Percentiles rank a stretch among this genome's conserved stretches.
phyloP scores from a whole-genome alignment of 2,888 invertebrate genomes.

The Monopis laevigella region DNA sequence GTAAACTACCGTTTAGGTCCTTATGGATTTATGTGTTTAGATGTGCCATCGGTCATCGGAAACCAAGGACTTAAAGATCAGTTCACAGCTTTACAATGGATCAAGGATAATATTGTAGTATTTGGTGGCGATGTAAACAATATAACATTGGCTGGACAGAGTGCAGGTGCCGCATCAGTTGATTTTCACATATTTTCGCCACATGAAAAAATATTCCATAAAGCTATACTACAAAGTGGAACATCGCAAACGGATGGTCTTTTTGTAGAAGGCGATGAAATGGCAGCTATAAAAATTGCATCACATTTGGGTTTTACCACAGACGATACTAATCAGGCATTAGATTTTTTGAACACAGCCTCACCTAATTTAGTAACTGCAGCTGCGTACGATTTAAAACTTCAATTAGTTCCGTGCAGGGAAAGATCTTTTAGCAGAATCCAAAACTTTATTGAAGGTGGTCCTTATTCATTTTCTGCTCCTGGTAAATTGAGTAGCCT shows the following conservation, averaged over 20 bases:
- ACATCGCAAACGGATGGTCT: conserved; percentile 43
- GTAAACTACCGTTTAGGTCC: conserved; percentile 54
- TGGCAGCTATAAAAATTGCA: conserved; percentile 42
- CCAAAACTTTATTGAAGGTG: conserved; percentile 41
- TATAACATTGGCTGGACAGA: conserved; percentile 48
- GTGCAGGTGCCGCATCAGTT: conserved; percentile 45
- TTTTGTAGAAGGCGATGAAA: conserved; percentile 38
- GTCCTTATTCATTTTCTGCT: conserved; percentile 42
- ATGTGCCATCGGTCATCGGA: conserved; percentile 41
- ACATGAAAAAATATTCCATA: conserved; percentile 45
- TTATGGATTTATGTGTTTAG: conserved; percentile 54
- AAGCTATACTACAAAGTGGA: conserved; percentile 49
- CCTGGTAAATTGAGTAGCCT: conserved; percentile 39
- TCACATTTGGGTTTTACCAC: conserved; percentile 40
- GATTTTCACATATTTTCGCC: conserved; percentile 45
- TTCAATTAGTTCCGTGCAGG: conserved; percentile 42
- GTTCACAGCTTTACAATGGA: conserved; percentile 44
- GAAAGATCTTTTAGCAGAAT: conserved; percentile 50
- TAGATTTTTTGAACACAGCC: conserved; percentile 33
- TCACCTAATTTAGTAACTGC: conserved; percentile 38
- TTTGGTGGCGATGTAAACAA: conserved; percentile 57
- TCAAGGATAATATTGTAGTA: conserved; percentile 41
- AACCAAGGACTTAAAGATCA: conserved; percentile 58
- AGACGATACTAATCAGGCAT: conserved; percentile 36
- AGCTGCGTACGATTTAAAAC: conserved; percentile 34